Evolutionary conservation across 2,113 vertebrate genomes (phyloP).

Genomic region (Pardalotus punctatus): DNA sequence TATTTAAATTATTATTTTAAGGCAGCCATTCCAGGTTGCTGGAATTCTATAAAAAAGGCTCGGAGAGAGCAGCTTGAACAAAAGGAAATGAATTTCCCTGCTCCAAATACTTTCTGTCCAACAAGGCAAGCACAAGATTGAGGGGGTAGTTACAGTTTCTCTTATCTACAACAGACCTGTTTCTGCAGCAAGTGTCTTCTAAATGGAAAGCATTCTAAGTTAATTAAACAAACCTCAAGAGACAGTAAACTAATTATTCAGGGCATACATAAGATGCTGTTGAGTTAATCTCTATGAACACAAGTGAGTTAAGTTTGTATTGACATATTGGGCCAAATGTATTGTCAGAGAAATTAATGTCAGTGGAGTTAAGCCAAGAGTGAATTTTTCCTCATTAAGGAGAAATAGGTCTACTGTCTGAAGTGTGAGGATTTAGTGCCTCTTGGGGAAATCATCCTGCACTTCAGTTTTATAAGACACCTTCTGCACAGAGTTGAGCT

Average conservation of each 20-base stretch:
- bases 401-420: not conserved
- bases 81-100: not conserved
- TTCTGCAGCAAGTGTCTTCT: conserved; percentile 10
- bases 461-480: not conserved
- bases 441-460: not conserved
- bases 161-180: conserved; percentile 24
- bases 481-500: not conserved
- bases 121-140: not conserved
- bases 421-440: not conserved
- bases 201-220: conserved; percentile 46
- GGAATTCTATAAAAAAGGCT: not conserved
- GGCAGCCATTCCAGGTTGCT: not conserved
- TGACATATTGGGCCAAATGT: conserved; percentile 51
- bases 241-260: conserved; percentile 56
- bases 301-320: conserved; percentile 35
- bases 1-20: not conserved
- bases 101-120: not conserved
- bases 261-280: conserved; percentile 31
- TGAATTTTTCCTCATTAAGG: conserved; percentile 16
- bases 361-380: not conserved
- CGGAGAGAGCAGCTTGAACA: not conserved
- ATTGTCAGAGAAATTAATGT: conserved; percentile 40
- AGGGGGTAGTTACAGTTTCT: not conserved
- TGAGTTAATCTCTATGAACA: conserved; percentile 50
- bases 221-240: conserved; percentile 51